Conservation (phyloP, 2,888 invertebrate species). For the Athalia rosae region DNA sequence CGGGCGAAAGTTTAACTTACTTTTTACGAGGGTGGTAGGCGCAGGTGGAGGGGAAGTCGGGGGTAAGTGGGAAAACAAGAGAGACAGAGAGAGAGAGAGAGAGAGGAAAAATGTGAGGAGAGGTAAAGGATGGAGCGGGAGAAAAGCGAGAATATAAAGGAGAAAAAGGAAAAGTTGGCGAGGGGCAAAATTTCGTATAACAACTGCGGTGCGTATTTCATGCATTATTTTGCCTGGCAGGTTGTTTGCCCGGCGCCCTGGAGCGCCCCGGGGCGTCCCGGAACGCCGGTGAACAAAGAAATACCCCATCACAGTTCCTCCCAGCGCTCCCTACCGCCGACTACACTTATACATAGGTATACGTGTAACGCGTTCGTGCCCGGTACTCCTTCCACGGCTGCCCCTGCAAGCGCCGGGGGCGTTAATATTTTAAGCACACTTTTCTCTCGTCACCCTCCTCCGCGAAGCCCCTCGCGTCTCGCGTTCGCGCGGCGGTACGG, state of each 20-base stretch:
- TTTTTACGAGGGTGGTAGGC: conserved; percentile 38
- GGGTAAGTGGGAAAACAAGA: conserved; percentile 22
- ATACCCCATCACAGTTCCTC: conserved; percentile 41
- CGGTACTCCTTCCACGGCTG: conserved; percentile 51
- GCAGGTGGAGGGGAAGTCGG: conserved; percentile 12
- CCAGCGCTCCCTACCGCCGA: neutral
- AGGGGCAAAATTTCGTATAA: conserved; percentile 63
- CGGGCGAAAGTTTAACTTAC: conserved; percentile 50
- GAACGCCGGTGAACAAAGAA: conserved; percentile 67
- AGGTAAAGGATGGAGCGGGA: conserved; percentile 21
- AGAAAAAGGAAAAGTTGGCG: conserved; percentile 56
- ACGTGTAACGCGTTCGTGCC: neutral
- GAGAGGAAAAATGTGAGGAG: conserved; percentile 34
- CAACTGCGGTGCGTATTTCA: conserved; percentile 71
- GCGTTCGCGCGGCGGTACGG: conserved; percentile 51
- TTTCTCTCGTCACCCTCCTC: conserved; percentile 61
- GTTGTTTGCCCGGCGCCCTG: conserved; percentile 68
- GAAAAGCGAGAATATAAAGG: conserved; percentile 33
- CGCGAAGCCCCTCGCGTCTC: conserved; percentile 42
- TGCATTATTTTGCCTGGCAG: conserved; percentile 71
- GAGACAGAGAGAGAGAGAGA: conserved; percentile 48
- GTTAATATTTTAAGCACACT: conserved; percentile 74
- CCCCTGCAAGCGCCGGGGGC: conserved; percentile 68
- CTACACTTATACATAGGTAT: neutral
- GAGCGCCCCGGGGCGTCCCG: conserved; percentile 54